Base-by-base conservation (phyloP, 2,888 invertebrate species). In the Theristus sp. region DNA sequence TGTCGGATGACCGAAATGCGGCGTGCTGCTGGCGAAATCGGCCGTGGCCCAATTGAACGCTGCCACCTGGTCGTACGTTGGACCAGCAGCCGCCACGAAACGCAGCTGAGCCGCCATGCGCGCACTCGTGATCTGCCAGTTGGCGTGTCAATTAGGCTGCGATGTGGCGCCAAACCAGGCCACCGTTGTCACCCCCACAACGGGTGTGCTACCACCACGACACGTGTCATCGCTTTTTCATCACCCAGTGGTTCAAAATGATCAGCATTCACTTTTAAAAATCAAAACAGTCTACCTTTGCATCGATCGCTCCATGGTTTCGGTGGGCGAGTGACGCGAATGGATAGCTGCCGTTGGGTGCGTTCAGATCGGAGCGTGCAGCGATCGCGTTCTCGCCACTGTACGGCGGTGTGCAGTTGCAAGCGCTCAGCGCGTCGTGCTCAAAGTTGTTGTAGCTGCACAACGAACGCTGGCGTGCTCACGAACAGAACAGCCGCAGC, bases 21-120 rank as follows among this genome's bases (percentile, higher is more conserved):
- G 79, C 27, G 80, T 68, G 57, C 74, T 70, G 62, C 80, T 77
- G 1, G 78, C 78, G 68, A 84, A 84, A 64, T 79, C 82, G 64
- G 82, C 81, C 58, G 80, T 81, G 59, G 84, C 82, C 88, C 88
- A 88, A 69, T 82, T 81, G 75, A 87, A 89, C 0, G 85, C 82
- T 60, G 84, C 84, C 55, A 82, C 75, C n/a, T 75, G 73, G 60
- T 83, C 78, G 74, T 80, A 78, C 0, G 84, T 79, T 13, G 81
- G 81, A 61, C 80, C 79, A 62, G 75, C 73, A 31, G 82, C 77
- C 2, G 82, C 80, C 0, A 82, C 69, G 75, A 84, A 83, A 66
- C 79, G 76, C 68, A 79, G 74, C 30, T 68, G 66, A 65, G 71
- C 67, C 61, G 70, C 69, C 60, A 75, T 61, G 13, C 64, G 63